A percentile compares a stretch with the other conserved stretches of the same genome.
These are phyloP conservation scores for Exephanes ischioxanthus DNA, from an alignment of 2,888 invertebrate species.

Conservation along the genomic window DNA sequence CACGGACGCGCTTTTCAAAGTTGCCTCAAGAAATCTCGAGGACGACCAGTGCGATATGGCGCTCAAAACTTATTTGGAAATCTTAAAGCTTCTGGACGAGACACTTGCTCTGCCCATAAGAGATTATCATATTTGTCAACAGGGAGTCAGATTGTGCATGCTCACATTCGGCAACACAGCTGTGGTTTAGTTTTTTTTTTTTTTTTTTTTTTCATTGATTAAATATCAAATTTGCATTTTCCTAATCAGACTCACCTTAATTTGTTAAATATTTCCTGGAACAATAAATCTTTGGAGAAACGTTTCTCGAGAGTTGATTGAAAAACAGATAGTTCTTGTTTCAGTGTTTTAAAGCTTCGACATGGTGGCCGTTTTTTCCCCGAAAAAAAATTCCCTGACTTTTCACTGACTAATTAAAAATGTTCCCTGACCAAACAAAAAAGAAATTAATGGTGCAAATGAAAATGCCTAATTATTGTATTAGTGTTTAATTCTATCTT, in stretches of 20 bases:
- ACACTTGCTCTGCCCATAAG: slow-evolving; percentile 90
- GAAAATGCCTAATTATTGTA: too few species aligned
- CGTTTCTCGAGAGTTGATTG: not conserved
- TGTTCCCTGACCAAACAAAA: too few species aligned
- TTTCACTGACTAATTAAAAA: too few species aligned
- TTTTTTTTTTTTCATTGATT: not conserved
- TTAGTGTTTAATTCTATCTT: too few species aligned
- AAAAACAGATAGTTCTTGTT: not conserved
- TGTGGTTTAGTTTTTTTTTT: slow-evolving; percentile 59
- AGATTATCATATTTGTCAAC: slow-evolving; percentile 91
- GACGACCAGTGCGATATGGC: slow-evolving; percentile 88
- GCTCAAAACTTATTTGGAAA: slow-evolving; percentile 88
- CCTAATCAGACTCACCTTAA: not conserved
- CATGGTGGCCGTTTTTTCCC: too few species aligned
- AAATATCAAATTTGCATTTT: slow-evolving; percentile 4
- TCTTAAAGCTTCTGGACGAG: slow-evolving; percentile 89
- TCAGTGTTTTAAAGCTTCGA: too few species aligned
- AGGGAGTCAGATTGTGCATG: slow-evolving; percentile 89
- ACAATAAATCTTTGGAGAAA: not conserved
- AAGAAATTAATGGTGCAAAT: too few species aligned
- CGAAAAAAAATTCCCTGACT: too few species aligned
- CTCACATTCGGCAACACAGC: slow-evolving; percentile 88
- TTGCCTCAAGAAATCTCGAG: slow-evolving; percentile 88
- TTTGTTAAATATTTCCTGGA: not conserved
- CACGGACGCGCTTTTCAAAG: slow-evolving; percentile 89